Percentiles rank a stretch among this genome's conserved stretches.
These are phyloP conservation scores for Nycticorax nycticorax DNA, from an alignment of 2,113 vertebrate genomes.

Conservation along the genomic window DNA sequence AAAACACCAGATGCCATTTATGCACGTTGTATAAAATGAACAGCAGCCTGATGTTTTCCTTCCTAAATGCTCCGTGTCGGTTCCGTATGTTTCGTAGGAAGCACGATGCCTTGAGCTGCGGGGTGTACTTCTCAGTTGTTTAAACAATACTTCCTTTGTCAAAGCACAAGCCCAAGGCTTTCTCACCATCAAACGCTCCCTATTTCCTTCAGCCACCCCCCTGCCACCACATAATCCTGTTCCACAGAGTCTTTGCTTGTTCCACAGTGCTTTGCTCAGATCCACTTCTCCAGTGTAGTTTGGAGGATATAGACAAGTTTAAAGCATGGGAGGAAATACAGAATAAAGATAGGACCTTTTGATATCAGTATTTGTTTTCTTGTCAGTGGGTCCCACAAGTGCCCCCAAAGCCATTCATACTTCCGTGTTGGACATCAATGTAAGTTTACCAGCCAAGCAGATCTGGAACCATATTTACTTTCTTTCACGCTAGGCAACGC, in stretches of 20 bases:
- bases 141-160: neutral
- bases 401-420: neutral
- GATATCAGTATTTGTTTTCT: neutral
- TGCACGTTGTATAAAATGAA: neutral
- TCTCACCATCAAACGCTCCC: neutral
- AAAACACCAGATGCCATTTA: neutral
- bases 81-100: neutral
- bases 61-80: neutral
- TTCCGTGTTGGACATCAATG: neutral
- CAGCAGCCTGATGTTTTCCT: neutral
- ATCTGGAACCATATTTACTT: neutral
- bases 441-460: neutral
- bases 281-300: neutral
- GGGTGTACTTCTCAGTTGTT: neutral
- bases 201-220: neutral
- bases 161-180: neutral
- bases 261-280: neutral
- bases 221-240: neutral
- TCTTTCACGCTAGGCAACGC: neutral
- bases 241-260: neutral
- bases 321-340: neutral
- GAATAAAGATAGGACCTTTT: neutral
- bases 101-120: neutral
- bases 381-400: neutral
- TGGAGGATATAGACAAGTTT: neutral